Evolutionary conservation across 2,888 invertebrate species (phyloP), one percentile per base, ranked within the genome.

Genomic region (Anarsia innoxiella): DNA sequence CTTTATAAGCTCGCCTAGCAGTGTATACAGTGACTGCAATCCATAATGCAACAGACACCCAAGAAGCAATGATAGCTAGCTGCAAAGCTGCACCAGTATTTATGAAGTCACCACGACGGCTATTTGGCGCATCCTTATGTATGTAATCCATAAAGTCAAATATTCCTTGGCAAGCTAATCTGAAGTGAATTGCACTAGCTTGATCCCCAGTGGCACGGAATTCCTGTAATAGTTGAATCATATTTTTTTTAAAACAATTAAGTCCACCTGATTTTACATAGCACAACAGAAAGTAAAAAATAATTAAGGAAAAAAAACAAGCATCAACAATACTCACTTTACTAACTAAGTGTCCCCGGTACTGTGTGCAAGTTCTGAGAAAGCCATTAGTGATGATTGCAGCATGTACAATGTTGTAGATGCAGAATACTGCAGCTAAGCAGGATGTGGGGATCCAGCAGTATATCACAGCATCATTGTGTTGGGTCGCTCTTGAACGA

Each of bases 81-180:
- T 90, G 89, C 35, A 93, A 76, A 8, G 91, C 86, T 2, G 89
- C 59, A 0, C 91, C 90, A 0, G 93, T 93, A 59, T 94, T 91
- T 26, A 94, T 93, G 45, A 87, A 87, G 32, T 88, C 89, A 6
- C 89, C 89, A 23, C 90, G 86, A 13, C 90, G 82, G 48, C 88
- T 88, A 46, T 89, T 88, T 33, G 88, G 89, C 0, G 88, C 83
- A 49, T 91, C 90, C 34, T 91, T 89, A 42, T 92, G 91, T 41
- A 94, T 76, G 53, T 92, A 94, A 64, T 94, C 94, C 92, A 94
- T 92, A 64, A 92, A 94, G 72, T 94, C 94, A 51, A 89, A 90
- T 33, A 93, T 88, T 0, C 92, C 89, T 40, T 90, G 89, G 60
- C 94, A 94, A 0, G 88, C 78, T 2, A 94, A 71, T 8, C 94